These are phyloP conservation scores for Meghimatium bilineatum DNA, from an alignment of 2,888 invertebrate genomes.

Conservation along the genomic window DNA sequence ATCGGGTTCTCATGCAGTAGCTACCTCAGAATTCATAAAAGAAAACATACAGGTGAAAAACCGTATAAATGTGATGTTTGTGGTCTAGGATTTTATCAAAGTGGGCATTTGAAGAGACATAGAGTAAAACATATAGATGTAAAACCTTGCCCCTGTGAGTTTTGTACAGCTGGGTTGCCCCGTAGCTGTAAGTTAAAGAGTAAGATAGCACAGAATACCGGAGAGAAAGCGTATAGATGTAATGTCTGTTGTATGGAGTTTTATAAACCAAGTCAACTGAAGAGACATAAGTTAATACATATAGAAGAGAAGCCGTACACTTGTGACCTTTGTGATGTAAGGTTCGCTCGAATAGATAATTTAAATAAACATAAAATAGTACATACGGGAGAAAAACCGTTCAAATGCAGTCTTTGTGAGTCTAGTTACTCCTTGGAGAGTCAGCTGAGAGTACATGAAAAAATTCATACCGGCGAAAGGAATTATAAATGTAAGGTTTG, in stretches of 20 bases:
- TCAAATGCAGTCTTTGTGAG: slow-evolving; percentile 13
- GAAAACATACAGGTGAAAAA: slow-evolving; percentile 24
- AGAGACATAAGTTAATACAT: slow-evolving; percentile 6
- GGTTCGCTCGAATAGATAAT: background rate
- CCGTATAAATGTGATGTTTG: slow-evolving; percentile 32
- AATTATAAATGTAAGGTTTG: slow-evolving; percentile 6
- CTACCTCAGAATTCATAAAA: slow-evolving; percentile 12
- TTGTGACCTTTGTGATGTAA: slow-evolving; percentile 16
- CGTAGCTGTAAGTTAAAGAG: slow-evolving; percentile 8
- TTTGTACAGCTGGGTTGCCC: background rate
- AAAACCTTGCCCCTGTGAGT: slow-evolving; percentile 13
- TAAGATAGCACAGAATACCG: background rate
- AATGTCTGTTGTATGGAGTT: slow-evolving; percentile 5
- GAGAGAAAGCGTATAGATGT: background rate
- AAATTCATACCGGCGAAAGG: background rate
- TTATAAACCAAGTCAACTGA: background rate
- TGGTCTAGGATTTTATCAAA: slow-evolving; percentile 17
- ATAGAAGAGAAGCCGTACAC: slow-evolving; percentile 22
- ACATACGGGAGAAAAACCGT: slow-evolving; percentile 30
- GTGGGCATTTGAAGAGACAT: slow-evolving; percentile 27
- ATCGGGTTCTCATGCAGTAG: slow-evolving; percentile 2
- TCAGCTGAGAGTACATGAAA: background rate
- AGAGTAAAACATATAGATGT: background rate
- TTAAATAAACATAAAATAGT: slow-evolving; percentile 13
- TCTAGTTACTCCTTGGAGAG: background rate